A percentile compares a stretch with the other conserved stretches of the same genome.
These are phyloP conservation scores for Oncorhynchus masou DNA, from an alignment of 2,113 vertebrate genomes.

Conservation along the genomic window DNA sequence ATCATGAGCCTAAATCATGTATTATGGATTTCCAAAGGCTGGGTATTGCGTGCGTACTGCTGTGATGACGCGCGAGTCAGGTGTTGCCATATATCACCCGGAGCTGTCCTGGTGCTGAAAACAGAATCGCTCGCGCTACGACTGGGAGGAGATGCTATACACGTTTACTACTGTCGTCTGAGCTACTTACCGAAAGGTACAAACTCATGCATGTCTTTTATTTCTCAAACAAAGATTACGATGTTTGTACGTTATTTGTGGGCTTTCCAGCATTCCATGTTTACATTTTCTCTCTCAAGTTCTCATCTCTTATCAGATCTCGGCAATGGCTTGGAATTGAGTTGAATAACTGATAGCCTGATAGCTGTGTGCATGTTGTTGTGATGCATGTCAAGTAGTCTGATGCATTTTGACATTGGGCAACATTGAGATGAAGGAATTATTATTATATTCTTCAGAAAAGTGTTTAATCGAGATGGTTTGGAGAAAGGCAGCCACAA, in stretches of 20 bases:
- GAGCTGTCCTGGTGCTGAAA: constrained; percentile 84
- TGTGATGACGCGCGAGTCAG: constrained; percentile 75
- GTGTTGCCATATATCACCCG: constrained; percentile 74
- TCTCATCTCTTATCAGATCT: not conserved
- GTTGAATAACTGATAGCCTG: not conserved
- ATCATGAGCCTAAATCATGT: constrained; percentile 67
- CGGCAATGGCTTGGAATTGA: not conserved
- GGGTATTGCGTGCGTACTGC: constrained; percentile 60
- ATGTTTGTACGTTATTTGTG: no score
- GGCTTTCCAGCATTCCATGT: no score
- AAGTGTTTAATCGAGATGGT: constrained; percentile 6
- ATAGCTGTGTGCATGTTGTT: not conserved
- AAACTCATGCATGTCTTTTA: not conserved
- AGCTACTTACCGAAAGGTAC: constrained; percentile 78
- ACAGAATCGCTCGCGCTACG: constrained; percentile 52
- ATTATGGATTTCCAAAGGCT: constrained; percentile 44
- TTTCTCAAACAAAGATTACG: not conserved
- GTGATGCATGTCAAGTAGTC: not conserved
- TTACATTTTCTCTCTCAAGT: no score
- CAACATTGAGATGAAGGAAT: not conserved
- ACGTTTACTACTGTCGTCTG: constrained; percentile 66
- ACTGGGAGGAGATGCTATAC: constrained; percentile 64
- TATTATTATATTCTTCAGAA: not conserved
- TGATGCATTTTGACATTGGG: not conserved
- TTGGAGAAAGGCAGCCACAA: constrained; percentile 40